These are phyloP conservation scores for Phyllotreta striolata DNA, from an alignment of 2,888 invertebrate species.

Conservation along the genomic window DNA sequence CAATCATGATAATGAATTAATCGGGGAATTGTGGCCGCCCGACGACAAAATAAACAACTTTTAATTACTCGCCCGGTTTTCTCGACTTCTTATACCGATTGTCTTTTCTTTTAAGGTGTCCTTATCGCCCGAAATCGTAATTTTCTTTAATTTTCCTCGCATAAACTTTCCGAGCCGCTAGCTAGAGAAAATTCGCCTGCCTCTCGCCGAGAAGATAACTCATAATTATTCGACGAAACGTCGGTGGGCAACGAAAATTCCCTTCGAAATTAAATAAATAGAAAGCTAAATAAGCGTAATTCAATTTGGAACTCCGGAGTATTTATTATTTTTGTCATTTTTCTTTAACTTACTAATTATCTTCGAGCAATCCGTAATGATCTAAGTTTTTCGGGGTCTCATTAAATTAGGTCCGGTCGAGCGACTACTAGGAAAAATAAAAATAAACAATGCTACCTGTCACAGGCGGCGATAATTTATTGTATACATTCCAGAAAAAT, in stretches of 20 bases:
- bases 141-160: constrained; percentile 41
- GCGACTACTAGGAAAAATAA: too few species aligned
- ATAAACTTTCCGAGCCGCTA: constrained; percentile 34
- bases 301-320: constrained; percentile 31
- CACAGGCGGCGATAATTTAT: constrained; percentile 2
- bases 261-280: constrained; percentile 26
- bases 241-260: constrained; percentile 24
- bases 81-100: constrained; percentile 48
- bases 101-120: constrained; percentile 44
- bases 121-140: constrained; percentile 40
- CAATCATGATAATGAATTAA: constrained; percentile 63
- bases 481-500: neutral
- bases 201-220: constrained; percentile 30
- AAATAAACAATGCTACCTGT: constrained; percentile 4
- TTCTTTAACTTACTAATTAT: too few species aligned
- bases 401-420: too few species aligned
- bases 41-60: constrained; percentile 56
- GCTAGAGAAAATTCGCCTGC: neutral
- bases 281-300: constrained; percentile 16
- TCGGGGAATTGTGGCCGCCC: constrained; percentile 55
- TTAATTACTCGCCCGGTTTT: constrained; percentile 56
- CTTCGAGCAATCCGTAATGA: too few species aligned
- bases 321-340: constrained; percentile 7
- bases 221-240: constrained; percentile 35
- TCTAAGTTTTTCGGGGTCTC: too few species aligned